phyloP scores from a whole-genome alignment of 2,888 invertebrate genomes.

The Panopea generosa region DNA sequence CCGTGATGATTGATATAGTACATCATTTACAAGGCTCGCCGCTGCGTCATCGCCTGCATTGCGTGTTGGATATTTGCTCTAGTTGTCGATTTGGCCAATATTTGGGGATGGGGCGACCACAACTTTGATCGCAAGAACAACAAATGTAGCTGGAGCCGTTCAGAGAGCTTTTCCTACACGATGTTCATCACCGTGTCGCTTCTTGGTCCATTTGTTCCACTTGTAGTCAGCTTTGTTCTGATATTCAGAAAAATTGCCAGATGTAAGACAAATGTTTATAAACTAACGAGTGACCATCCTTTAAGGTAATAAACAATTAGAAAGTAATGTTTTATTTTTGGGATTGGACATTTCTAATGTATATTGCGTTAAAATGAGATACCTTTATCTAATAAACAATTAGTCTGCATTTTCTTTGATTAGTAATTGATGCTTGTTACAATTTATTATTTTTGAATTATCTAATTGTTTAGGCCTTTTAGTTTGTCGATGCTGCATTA shows the following conservation, averaged over 20 bases:
- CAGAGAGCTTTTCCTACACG: conserved; percentile 56
- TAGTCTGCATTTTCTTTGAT: no score
- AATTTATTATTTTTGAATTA: no score
- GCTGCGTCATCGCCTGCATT: conserved; percentile 30
- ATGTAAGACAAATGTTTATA: not conserved
- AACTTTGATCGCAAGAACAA: conserved; percentile 60
- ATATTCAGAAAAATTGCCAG: conserved; percentile 15
- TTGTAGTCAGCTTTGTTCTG: not conserved
- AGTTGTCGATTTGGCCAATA: conserved; percentile 54
- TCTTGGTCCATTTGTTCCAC: not conserved
- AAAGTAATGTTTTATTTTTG: no score
- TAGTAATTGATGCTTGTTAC: no score
- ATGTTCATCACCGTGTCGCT: conserved; percentile 36
- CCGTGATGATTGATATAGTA: no score
- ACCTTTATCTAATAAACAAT: no score
- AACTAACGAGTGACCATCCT: not conserved
- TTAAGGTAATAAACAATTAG: conserved; percentile 5
- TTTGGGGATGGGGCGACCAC: conserved; percentile 65
- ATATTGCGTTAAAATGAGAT: no score
- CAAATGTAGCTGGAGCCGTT: conserved; percentile 63
- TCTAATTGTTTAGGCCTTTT: no score
- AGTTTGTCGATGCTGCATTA: no score
- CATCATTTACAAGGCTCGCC: conserved; percentile 35
- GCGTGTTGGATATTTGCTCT: conserved; percentile 51
- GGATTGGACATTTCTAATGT: no score